These are phyloP conservation scores for Pristionchus arcanus DNA, from an alignment of 2,888 invertebrate genomes.

Conservation along the genomic window DNA sequence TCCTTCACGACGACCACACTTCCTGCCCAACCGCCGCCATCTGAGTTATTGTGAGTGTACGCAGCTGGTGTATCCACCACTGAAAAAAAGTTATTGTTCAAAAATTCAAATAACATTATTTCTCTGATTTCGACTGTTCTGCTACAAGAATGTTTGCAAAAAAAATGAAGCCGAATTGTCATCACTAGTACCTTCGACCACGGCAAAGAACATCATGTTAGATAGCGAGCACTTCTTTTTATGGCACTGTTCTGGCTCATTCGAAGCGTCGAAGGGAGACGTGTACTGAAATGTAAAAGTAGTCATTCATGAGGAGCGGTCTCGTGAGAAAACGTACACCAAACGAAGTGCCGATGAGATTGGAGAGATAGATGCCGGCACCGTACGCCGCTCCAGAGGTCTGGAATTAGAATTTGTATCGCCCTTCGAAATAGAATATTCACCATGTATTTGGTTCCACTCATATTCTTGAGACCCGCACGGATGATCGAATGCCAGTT, in stretches of 20 bases:
- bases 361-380: constrained; percentile 11
- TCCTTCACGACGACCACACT: constrained; percentile 16
- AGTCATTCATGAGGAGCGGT: neutral
- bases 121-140: too few species aligned
- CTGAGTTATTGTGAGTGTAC: neutral
- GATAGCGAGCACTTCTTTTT: neutral
- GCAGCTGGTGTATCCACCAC: constrained; percentile 22
- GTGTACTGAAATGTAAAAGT: neutral
- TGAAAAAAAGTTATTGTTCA: neutral
- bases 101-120: too few species aligned
- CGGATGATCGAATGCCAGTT: constrained; percentile 52
- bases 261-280: neutral
- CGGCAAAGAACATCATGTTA: neutral
- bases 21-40: neutral
- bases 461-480: constrained; percentile 46
- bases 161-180: too few species aligned
- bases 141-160: too few species aligned
- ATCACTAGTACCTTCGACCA: neutral
- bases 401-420: neutral
- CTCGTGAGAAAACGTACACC: neutral
- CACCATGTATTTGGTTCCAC: constrained; percentile 24
- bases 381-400: constrained; percentile 29
- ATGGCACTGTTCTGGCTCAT: neutral
- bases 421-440: neutral
- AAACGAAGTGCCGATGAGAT: neutral